A percentile compares a stretch with the other conserved stretches of the same genome.
Evolutionary conservation across 2,888 invertebrate genomes (phyloP).

Genomic region (Archaeoteleia sp.): DNA sequence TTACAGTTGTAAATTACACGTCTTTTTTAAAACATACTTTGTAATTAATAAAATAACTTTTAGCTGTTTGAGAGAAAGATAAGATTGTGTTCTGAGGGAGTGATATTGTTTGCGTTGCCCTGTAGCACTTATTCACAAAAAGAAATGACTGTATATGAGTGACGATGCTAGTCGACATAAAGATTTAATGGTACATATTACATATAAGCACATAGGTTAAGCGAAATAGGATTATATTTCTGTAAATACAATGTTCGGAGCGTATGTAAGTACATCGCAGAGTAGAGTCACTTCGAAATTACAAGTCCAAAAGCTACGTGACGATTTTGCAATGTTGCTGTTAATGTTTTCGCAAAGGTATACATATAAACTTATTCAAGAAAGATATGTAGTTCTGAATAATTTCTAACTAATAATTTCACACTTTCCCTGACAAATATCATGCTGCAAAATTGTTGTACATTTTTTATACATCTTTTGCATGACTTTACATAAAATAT

Average conservation of each 20-base stretch:
- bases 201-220: slow-evolving; percentile 44
- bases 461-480: too few species aligned
- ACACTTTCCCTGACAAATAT: too few species aligned
- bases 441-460: too few species aligned
- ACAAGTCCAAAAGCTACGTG: slow-evolving; percentile 15
- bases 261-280: slow-evolving; percentile 25
- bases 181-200: slow-evolving; percentile 47
- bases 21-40: too few species aligned
- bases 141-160: slow-evolving; percentile 57
- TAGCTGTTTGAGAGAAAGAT: too few species aligned
- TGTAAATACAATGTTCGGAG: slow-evolving; percentile 51
- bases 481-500: too few species aligned
- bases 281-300: slow-evolving; percentile 34
- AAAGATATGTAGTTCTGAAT: too few species aligned
- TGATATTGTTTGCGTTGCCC: background rate
- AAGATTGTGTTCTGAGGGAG: too few species aligned
- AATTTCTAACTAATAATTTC: too few species aligned
- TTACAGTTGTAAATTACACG: too few species aligned
- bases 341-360: slow-evolving; percentile 5
- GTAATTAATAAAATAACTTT: too few species aligned
- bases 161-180: slow-evolving; percentile 67
- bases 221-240: slow-evolving; percentile 46
- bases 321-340: slow-evolving; percentile 26
- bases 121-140: slow-evolving; percentile 11
- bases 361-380: slow-evolving; percentile 19